Evolutionary conservation across 92 coral and sea anemone species (phyloP).

Genomic region (Actinostola sp.): DNA sequence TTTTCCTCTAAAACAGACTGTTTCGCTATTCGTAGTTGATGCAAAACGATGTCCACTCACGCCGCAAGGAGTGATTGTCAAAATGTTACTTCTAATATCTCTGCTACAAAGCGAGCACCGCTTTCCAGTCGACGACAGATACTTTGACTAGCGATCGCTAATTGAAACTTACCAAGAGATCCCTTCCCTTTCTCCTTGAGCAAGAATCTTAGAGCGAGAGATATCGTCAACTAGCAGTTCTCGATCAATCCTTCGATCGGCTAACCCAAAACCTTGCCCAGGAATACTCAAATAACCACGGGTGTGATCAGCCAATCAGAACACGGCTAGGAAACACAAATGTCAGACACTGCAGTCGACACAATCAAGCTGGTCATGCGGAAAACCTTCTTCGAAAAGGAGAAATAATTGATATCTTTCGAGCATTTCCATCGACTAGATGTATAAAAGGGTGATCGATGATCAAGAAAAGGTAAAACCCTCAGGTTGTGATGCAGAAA

Average conservation of each 20-base stretch:
- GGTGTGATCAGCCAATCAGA: constrained; percentile 71
- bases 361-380: constrained; percentile 15
- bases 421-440: too few species aligned
- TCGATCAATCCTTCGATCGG: constrained; percentile 30
- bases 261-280: constrained; percentile 10
- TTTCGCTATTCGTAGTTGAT: background rate
- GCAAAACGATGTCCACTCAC: background rate
- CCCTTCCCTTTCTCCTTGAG: constrained; percentile 4
- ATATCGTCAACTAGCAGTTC: background rate
- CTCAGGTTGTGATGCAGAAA: too few species aligned
- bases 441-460: too few species aligned
- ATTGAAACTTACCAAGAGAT: constrained; percentile 9
- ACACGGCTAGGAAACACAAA: constrained; percentile 26
- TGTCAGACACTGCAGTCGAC: constrained; percentile 25
- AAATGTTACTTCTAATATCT: background rate
- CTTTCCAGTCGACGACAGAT: background rate
- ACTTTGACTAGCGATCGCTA: background rate
- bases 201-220: background rate
- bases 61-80: background rate
- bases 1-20: constrained; percentile 25
- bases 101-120: background rate
- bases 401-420: too few species aligned
- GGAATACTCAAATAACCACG: constrained; percentile 14
- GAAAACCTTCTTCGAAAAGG: background rate
- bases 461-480: too few species aligned